Evolutionary conservation across 2,888 invertebrate genomes (phyloP).

Genomic region (Congeria kusceri): DNA sequence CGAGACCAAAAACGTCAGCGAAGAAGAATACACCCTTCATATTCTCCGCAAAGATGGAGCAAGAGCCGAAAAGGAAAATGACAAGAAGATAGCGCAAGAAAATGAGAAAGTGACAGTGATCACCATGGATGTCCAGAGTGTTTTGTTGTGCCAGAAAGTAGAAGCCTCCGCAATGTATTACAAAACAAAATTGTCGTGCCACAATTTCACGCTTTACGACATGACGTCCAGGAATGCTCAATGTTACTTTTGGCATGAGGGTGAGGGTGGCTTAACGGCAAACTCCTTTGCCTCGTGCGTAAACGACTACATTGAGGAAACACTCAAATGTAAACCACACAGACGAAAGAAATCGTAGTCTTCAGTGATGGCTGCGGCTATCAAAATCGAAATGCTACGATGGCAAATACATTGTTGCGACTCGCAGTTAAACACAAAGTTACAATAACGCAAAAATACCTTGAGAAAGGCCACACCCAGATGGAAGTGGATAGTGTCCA

Average conservation of each 20-base stretch:
- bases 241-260: conserved; percentile 24
- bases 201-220: conserved; percentile 20
- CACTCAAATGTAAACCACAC: background rate
- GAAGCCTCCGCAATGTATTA: conserved; percentile 30
- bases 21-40: conserved; percentile 10
- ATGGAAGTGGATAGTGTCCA: conserved; percentile 47
- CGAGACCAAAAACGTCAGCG: conserved; percentile 7
- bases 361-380: conserved; percentile 47
- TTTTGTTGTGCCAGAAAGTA: conserved; percentile 22
- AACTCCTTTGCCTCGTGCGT: conserved; percentile 17
- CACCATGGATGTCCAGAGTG: conserved; percentile 25
- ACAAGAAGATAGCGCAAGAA: conserved; percentile 4
- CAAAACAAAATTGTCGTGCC: conserved; percentile 31
- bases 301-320: conserved; percentile 14
- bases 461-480: conserved; percentile 47
- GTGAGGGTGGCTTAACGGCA: background rate
- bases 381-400: conserved; percentile 25
- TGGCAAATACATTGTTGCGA: conserved; percentile 33
- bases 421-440: conserved; percentile 18
- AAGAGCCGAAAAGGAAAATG: background rate
- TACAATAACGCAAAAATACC: conserved; percentile 30
- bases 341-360: conserved; percentile 24
- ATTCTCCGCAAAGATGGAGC: conserved; percentile 14
- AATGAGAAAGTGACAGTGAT: conserved; percentile 9
- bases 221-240: background rate